These are phyloP conservation scores for Acanthosepion esculentum DNA, from an alignment of 2,888 invertebrate genomes.

Conservation along the genomic window DNA sequence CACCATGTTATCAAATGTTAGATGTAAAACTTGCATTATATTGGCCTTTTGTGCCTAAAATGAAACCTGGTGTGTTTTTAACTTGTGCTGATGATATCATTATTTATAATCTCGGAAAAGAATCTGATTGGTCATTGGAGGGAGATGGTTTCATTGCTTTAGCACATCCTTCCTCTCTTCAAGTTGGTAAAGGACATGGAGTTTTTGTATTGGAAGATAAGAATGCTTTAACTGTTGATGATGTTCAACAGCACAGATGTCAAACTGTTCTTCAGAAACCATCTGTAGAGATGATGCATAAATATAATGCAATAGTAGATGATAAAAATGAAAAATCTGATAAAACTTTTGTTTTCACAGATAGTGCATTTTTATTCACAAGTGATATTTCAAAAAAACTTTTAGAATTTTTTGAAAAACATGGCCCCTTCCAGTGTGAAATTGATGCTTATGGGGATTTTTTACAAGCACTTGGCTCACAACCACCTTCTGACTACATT, in stretches of 20 bases:
- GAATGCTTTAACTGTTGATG: conserved; percentile 45
- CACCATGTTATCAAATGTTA: conserved; percentile 74
- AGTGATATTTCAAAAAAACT: conserved; percentile 71
- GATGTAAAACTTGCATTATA: conserved; percentile 76
- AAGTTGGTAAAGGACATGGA: conserved; percentile 75
- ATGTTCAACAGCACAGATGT: conserved; percentile 68
- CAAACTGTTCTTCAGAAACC: conserved; percentile 76
- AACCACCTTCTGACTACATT: conserved; percentile 69
- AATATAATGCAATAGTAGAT: background rate
- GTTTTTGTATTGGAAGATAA: conserved; percentile 75
- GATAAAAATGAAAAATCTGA: background rate
- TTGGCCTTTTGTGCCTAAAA: conserved; percentile 74
- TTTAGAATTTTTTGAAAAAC: conserved; percentile 66
- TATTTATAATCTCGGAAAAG: conserved; percentile 66
- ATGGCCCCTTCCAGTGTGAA: conserved; percentile 73
- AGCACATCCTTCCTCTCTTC: conserved; percentile 75
- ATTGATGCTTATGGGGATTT: conserved; percentile 77
- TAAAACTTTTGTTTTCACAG: conserved; percentile 73
- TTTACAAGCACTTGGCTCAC: conserved; percentile 74
- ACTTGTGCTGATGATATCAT: conserved; percentile 76
- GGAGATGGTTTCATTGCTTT: conserved; percentile 75
- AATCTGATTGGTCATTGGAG: conserved; percentile 61
- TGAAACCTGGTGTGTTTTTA: conserved; percentile 75
- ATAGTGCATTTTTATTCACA: conserved; percentile 76
- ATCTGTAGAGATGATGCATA: conserved; percentile 70